A percentile compares a stretch with the other conserved stretches of the same genome.
Evolutionary conservation across 2,888 invertebrate species (phyloP).

Genomic region (Unio delphinus): DNA sequence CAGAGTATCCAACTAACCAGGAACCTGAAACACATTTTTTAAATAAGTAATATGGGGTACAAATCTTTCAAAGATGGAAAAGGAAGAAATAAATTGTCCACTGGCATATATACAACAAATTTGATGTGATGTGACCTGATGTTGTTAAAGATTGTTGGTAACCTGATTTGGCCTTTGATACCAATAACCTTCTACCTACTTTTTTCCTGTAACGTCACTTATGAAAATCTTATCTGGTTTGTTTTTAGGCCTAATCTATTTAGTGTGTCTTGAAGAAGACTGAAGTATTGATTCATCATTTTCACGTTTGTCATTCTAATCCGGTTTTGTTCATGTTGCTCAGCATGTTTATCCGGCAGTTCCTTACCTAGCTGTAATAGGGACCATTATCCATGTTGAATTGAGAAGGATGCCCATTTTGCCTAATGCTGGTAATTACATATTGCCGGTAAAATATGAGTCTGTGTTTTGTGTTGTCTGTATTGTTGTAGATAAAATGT

Average conservation of each 20-base stretch:
- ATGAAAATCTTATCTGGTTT: conserved; percentile 9
- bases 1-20: conserved; percentile 2
- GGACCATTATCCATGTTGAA: conserved; percentile 13
- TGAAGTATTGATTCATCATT: conserved; percentile 9
- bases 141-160: too few relatives aligned
- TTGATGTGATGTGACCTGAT: conserved; percentile 8
- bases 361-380: conserved; percentile 8
- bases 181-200: conserved; percentile 6
- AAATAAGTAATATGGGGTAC: neutral
- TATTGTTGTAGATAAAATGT: too few relatives aligned
- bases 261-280: neutral
- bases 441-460: too few relatives aligned
- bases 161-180: conserved; percentile 4
- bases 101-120: conserved; percentile 9
- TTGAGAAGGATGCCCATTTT: neutral
- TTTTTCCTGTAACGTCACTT: conserved; percentile 12
- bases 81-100: conserved; percentile 1
- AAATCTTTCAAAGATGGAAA: conserved; percentile 3
- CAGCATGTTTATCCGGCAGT: conserved; percentile 1
- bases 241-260: too few relatives aligned
- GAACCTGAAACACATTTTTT: conserved; percentile 8
- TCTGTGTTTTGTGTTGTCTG: too few relatives aligned
- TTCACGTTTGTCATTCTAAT: conserved; percentile 4
- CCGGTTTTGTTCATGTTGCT: conserved; percentile 3
- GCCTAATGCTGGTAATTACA: conserved; percentile 1